Evolutionary conservation across 1,140 invertebrate species (phyloP), one percentile per base, ranked within the genome.

Genomic region (Sitophilus oryzae): DNA sequence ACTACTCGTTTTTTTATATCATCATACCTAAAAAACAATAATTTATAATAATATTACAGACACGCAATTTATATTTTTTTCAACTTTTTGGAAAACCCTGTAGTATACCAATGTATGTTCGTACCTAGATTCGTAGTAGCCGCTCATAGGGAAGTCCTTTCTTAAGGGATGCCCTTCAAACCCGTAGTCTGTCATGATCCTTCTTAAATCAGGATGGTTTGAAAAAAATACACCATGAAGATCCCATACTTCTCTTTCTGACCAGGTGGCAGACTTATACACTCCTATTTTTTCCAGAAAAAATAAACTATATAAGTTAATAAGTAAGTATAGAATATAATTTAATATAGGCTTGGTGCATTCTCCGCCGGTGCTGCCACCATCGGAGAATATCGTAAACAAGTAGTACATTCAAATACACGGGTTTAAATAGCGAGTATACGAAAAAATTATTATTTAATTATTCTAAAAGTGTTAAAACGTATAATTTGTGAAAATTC

Each of bases 171-270:
- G 73, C 0, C 74, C 74, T 40, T 62, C 52, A 37, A 75, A 76
- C 0, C 74, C 74, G 46, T 75, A 75, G 60, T 76, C 74, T 2
- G 73, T 76, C 11, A 76, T 55, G 43, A 76, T 68, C 56, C 74
- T 65, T 36, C 74, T 68, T 49, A 76, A 63, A 64, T 76, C 74
- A 5, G 74, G 74, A 62, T 76, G 74, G 58, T 76, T 69, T 3
- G 64, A 67, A 55, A 75, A 76, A 22, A 75, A 66, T 16, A 75
- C 61, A 9, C 74, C 74, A 52, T 69, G 75, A 71, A 76, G 73
- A 41, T 76, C 74, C 40, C 73, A 76, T 16, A 73, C 68, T 61
- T 76, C 74, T 52, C 74, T 67, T 55, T 76, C 74, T 10, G 65
- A 63, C 68, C 68, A 73, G 34, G 73, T 67, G n/a, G 68, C 70